phyloP scores from a whole-genome alignment of 1,140 invertebrate genomes.

The Meloidogyne exigua region DNA sequence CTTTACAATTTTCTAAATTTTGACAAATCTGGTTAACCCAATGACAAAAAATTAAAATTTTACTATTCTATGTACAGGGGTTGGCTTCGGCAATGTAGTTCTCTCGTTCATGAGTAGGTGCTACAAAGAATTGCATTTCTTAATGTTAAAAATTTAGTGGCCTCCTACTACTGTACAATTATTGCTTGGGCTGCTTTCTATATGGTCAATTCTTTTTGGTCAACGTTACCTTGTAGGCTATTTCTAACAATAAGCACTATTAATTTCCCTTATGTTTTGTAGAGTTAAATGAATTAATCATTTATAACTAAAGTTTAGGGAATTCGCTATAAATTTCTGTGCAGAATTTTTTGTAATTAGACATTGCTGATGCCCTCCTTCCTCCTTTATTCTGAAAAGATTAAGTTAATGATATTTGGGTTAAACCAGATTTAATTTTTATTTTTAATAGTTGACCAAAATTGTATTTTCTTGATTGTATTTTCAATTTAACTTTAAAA shows the following conservation, averaged over 20 bases:
- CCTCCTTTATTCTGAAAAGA: too few species aligned
- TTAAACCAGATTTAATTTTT: too few species aligned
- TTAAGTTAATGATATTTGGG: too few species aligned
- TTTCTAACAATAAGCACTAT: not conserved
- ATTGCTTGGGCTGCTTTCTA: conserved; percentile 90
- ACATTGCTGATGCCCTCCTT: too few species aligned
- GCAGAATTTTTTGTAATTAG: not conserved
- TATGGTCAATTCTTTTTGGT: conserved; percentile 82
- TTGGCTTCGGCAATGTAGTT: conserved; percentile 63
- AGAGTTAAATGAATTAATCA: too few species aligned
- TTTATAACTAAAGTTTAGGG: too few species aligned
- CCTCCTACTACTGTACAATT: conserved; percentile 89
- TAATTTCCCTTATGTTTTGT: too few species aligned
- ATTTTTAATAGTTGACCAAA: too few species aligned
- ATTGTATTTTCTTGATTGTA: too few species aligned
- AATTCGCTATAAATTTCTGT: not conserved
- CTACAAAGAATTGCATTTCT: not conserved
- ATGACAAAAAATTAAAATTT: not conserved
- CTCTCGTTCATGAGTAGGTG: conserved; percentile 61
- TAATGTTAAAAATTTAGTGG: conserved; percentile 27
- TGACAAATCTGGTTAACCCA: too few species aligned
- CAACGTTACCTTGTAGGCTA: conserved; percentile 77
- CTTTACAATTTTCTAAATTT: too few species aligned
- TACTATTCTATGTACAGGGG: conserved; percentile 40
- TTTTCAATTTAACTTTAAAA: too few species aligned